These are phyloP conservation scores for Mallotus villosus DNA, from an alignment of 2,797 vertebrate species.

Conservation along the genomic window DNA sequence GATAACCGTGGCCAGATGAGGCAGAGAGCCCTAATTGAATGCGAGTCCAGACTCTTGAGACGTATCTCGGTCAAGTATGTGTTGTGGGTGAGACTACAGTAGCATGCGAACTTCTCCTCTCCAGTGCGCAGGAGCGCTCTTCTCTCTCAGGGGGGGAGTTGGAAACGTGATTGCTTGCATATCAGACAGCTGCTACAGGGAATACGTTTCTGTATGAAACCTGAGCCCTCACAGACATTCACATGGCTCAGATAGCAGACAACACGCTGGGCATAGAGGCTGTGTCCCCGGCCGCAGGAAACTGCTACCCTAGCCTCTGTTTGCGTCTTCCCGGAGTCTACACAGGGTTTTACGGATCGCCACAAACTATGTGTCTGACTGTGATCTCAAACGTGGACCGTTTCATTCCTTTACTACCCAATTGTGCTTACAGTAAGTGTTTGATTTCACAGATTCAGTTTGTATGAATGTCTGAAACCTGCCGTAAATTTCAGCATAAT, in stretches of 20 bases:
- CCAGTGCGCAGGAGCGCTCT: neutral
- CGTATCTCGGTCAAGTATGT: conserved; percentile 2
- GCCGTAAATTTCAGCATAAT: conserved; percentile 28
- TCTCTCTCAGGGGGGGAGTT: conserved; percentile 25
- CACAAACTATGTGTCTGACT: neutral
- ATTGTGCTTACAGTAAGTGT: neutral
- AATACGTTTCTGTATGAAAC: conserved; percentile 62
- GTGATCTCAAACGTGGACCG: neutral
- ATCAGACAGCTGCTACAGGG: conserved; percentile 56
- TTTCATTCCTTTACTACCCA: neutral
- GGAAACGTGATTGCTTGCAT: conserved; percentile 34
- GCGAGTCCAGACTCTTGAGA: neutral
- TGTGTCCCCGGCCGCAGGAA: neutral
- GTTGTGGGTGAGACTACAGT: neutral
- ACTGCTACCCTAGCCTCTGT: conserved; percentile 32
- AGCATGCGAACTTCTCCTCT: neutral
- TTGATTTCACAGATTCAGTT: conserved; percentile 18
- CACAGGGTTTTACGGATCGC: conserved; percentile 27
- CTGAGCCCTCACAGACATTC: conserved; percentile 48
- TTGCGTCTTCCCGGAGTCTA: conserved; percentile 35
- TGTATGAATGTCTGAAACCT: conserved; percentile 28
- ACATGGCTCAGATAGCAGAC: conserved; percentile 42
- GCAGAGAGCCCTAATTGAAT: neutral
- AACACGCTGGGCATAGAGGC: conserved; percentile 26
- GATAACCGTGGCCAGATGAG: conserved; percentile 4